These are phyloP conservation scores for Talpa occidentalis DNA, from an alignment of 2,113 vertebrate species.

Conservation along the genomic window DNA sequence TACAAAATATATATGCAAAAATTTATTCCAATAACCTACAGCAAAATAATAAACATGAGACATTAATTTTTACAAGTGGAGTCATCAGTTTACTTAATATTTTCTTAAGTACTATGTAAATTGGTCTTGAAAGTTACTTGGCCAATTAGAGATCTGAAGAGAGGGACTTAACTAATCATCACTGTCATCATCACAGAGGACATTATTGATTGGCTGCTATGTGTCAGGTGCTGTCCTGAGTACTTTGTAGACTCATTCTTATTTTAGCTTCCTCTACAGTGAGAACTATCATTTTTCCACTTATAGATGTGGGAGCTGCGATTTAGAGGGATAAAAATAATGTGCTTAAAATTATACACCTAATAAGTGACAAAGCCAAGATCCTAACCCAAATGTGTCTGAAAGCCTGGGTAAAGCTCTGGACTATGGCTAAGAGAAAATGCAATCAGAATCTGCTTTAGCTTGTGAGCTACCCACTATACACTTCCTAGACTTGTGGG, in stretches of 20 bases:
- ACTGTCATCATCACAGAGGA: not conserved
- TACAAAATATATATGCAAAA: not conserved
- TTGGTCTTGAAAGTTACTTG: not conserved
- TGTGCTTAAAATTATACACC: not conserved
- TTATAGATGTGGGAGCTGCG: not conserved
- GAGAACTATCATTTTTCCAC: not conserved
- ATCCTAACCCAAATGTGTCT: not conserved
- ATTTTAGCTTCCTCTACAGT: not conserved
- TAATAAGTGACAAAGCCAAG: not conserved
- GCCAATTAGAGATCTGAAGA: not conserved
- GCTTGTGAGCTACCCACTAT: not conserved
- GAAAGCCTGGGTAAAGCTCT: not conserved
- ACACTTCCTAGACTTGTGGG: not conserved
- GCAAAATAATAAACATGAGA: not conserved
- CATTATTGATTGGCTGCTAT: not conserved
- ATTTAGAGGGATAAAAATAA: not conserved
- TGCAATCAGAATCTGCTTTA: not conserved
- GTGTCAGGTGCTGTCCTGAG: not conserved
- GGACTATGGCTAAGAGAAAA: not conserved
- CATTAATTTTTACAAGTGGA: not conserved
- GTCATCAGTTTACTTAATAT: not conserved
- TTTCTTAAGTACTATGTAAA: not conserved
- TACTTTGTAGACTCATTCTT: not conserved
- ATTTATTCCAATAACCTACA: constrained; percentile 5
- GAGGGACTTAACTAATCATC: not conserved